Evolutionary conservation across 2,888 invertebrate genomes (phyloP).

Genomic region (Gymnocheta viridis): DNA sequence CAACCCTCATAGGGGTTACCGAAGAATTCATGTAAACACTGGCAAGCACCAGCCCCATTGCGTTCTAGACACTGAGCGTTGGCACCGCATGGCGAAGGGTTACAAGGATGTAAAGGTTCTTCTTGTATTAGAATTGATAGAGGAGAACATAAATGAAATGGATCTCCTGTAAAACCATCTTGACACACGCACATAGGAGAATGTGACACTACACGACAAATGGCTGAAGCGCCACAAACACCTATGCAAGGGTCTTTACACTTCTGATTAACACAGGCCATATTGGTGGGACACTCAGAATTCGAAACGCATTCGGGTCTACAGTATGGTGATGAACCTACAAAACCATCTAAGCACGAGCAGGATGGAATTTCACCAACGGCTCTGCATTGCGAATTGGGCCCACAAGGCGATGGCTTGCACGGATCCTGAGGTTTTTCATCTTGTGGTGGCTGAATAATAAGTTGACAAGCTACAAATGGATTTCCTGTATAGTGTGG

Average conservation of each 20-base stretch:
- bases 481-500: constrained; percentile 88
- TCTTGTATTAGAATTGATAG: constrained; percentile 79
- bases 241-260: constrained; percentile 89
- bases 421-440: constrained; percentile 84
- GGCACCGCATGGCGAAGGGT: constrained; percentile 88
- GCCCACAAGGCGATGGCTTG: constrained; percentile 88
- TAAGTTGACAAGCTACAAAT: constrained; percentile 87
- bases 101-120: constrained; percentile 85
- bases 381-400: constrained; percentile 86
- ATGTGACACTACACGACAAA: constrained; percentile 88
- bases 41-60: constrained; percentile 87
- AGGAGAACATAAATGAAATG: constrained; percentile 85
- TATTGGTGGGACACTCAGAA: constrained; percentile 87
- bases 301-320: constrained; percentile 88
- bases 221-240: constrained; percentile 87
- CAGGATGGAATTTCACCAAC: constrained; percentile 87
- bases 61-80: constrained; percentile 88
- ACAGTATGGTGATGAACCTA: constrained; percentile 88
- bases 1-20: constrained; percentile 91
- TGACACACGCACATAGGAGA: constrained; percentile 88
- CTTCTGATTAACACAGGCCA: constrained; percentile 88
- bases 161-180: constrained; percentile 87
- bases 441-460: constrained; percentile 81
- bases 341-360: constrained; percentile 87
- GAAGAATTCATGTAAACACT: constrained; percentile 86